These are phyloP conservation scores for Bubo bubo DNA, from an alignment of 2,113 vertebrate species.

Conservation along the genomic window DNA sequence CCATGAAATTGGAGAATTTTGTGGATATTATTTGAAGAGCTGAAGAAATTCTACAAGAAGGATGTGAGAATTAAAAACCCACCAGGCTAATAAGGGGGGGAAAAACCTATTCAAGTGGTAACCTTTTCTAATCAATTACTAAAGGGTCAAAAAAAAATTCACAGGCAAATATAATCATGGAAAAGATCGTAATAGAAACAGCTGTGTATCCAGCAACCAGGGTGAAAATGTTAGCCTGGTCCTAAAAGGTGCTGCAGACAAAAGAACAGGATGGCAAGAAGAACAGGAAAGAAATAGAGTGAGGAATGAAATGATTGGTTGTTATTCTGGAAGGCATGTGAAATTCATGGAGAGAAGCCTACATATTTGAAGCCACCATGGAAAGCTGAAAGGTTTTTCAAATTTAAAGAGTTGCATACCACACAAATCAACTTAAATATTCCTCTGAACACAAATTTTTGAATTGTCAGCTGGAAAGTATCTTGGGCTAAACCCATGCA, in stretches of 20 bases:
- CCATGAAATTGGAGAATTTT: background rate
- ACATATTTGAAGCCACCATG: background rate
- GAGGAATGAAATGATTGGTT: background rate
- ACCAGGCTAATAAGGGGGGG: background rate
- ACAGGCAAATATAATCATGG: background rate
- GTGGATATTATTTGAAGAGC: background rate
- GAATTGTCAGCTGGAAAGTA: background rate
- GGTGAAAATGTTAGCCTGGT: background rate
- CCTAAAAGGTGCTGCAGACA: background rate
- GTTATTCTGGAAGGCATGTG: background rate
- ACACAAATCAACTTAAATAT: background rate
- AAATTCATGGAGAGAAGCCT: background rate
- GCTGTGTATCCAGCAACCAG: background rate
- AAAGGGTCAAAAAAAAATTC: background rate
- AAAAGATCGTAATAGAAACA: background rate
- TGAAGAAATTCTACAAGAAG: background rate
- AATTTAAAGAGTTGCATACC: background rate
- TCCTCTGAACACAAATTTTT: background rate
- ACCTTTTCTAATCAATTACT: background rate
- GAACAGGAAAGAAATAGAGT: background rate
- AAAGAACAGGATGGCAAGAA: background rate
- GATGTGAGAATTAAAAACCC: background rate
- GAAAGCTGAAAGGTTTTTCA: background rate
- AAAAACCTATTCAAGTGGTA: background rate
- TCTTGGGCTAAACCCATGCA: background rate